phyloP scores from a whole-genome alignment of 2,888 invertebrate species.

The Unio pictorum region DNA sequence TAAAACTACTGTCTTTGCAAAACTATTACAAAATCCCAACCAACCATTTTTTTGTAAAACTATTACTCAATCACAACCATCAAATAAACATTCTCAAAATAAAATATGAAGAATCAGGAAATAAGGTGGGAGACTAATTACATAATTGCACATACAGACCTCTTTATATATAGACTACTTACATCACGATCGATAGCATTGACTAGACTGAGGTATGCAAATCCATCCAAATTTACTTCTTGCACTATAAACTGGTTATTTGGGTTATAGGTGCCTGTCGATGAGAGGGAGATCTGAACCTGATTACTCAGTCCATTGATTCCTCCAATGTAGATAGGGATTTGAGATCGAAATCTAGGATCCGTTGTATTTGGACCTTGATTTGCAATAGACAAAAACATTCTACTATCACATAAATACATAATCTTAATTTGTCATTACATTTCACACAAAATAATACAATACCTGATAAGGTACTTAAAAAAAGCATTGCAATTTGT shows the following conservation, averaged over 20 bases:
- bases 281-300: slow-evolving; percentile 9
- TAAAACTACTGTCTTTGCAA: too few relatives aligned
- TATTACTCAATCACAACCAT: too few relatives aligned
- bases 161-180: slow-evolving; percentile 20
- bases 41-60: too few relatives aligned
- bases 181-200: slow-evolving; percentile 71
- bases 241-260: slow-evolving; percentile 32
- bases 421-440: too few relatives aligned
- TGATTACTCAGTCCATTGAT: slow-evolving; percentile 6
- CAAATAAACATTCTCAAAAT: not conserved
- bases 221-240: slow-evolving; percentile 17
- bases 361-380: slow-evolving; percentile 8
- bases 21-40: too few relatives aligned
- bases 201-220: slow-evolving; percentile 27
- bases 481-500: too few relatives aligned
- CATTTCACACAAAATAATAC: too few relatives aligned
- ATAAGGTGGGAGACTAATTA: not conserved
- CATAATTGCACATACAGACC: not conserved
- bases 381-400: too few relatives aligned
- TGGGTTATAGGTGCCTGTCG: slow-evolving; percentile 18
- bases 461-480: too few relatives aligned
- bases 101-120: not conserved
- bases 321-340: slow-evolving; percentile 11
- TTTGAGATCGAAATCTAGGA: slow-evolving; percentile 13
- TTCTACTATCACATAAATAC: too few relatives aligned